These are phyloP conservation scores for Paracanthobrama guichenoti DNA, from an alignment of 2,113 vertebrate species.

Conservation along the genomic window DNA sequence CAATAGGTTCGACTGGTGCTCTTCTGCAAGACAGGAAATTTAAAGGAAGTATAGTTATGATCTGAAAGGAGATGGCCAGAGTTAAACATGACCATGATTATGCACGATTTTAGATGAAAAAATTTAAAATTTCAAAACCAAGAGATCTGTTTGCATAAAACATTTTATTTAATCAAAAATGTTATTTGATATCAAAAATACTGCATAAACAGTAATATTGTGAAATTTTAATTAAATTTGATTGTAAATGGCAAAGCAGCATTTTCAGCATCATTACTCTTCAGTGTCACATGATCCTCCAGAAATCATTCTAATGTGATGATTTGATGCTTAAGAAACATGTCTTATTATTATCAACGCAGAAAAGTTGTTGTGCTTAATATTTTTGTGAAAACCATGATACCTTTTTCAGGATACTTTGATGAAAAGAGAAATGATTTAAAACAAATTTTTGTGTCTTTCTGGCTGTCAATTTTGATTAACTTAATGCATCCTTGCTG, in stretches of 20 bases:
- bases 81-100: not conserved
- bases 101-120: not conserved
- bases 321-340: no score
- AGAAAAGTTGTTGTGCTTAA: no score
- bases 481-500: no score
- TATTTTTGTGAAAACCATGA: no score
- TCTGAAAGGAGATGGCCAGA: not conserved
- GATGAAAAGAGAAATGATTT: no score
- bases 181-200: not conserved
- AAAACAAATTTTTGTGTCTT: no score
- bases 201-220: not conserved
- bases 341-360: no score
- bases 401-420: no score
- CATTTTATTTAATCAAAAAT: not conserved
- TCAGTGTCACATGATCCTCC: no score
- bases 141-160: not conserved
- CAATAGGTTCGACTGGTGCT: slow-evolving; percentile 80
- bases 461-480: no score
- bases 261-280: not conserved
- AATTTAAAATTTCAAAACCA: not conserved
- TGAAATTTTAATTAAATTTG: not conserved
- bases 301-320: no score
- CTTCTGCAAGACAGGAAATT: slow-evolving; percentile 74
- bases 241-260: not conserved
- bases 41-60: slow-evolving; percentile 5